Evolutionary conservation across 2,113 vertebrate genomes (phyloP), one percentile per base, ranked within the genome.

Genomic region (Oriolus oriolus): DNA sequence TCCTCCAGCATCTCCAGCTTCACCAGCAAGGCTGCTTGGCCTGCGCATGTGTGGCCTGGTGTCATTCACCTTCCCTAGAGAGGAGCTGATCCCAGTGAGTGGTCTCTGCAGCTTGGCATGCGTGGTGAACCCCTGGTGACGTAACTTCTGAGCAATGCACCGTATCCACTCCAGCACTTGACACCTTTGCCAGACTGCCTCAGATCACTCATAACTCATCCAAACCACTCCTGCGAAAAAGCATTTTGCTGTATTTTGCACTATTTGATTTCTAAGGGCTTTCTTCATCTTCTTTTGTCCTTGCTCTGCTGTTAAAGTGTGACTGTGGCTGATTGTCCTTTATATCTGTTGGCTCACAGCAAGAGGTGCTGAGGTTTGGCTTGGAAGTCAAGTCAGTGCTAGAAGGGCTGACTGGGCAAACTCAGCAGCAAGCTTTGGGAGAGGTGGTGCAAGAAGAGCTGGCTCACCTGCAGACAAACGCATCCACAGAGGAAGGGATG

Each of bases 1-100:
- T 53, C 14, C 16, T 71, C 9, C 52, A 35, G 20, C 15, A 27
- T 26, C 6, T 9, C 28, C 28, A 45, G 24, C 22, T 45, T 63
- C 5, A 4, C 44, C 50, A 65, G 21, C 9, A 59, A 80, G 41
- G 15, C 31, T 4, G 10, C 16, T 50, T 3, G 3, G 24, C 33
- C 8, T 71, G 14, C 2, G 1, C 1, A 0, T 16, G 4, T 16
- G 4, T 63, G 41, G 7, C 7, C 15, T 59, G 27, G 13, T 76
- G 17, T 66, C 27, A 26, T 42, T 12, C 18, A 7, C 26, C 4
- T 42, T 68, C 22, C 26, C 73, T 35, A 42, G 26, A 41, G 19
- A 31, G 37, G 7, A 47, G 22, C 47, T 63, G 70, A 82, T 52
- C 22, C 10, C 23, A 11, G 1, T 45, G 14, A 56, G 35, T 37